A percentile compares a stretch with the other conserved stretches of the same genome.
phyloP scores from a whole-genome alignment of 1,140 invertebrate genomes.

The Semibalanus balanoides region DNA sequence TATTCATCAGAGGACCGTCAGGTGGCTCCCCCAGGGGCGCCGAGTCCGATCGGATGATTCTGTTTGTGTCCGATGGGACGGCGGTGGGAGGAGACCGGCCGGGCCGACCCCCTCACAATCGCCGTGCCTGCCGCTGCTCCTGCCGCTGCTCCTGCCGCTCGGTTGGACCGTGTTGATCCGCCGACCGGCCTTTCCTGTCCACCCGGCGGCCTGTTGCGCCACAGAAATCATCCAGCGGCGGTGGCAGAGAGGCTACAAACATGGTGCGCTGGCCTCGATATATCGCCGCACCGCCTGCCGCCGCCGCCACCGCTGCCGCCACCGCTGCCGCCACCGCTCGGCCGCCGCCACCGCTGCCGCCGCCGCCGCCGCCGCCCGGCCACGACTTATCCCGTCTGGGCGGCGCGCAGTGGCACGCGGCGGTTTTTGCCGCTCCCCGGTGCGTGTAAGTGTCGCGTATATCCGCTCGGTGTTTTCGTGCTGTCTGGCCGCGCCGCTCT shows the following conservation, averaged over 20 bases:
- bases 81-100: background rate
- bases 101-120: too few relatives aligned
- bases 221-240: too few relatives aligned
- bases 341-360: too few relatives aligned
- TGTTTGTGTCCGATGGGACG: background rate
- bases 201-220: too few relatives aligned
- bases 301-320: too few relatives aligned
- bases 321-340: too few relatives aligned
- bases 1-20: background rate
- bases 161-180: too few relatives aligned
- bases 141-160: too few relatives aligned
- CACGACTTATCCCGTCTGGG: background rate
- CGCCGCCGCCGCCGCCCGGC: too few relatives aligned
- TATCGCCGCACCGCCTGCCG: background rate
- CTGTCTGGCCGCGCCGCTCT: background rate
- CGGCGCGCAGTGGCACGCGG: background rate
- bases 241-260: background rate
- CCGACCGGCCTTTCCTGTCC: too few relatives aligned
- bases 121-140: too few relatives aligned
- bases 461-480: background rate
- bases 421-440: background rate
- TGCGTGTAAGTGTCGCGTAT: constrained; percentile 1
- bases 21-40: too few relatives aligned
- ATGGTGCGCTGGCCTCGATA: background rate
- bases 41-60: background rate